Evolutionary conservation across 2,888 invertebrate species (phyloP).

Genomic region (Anthrax anthrax): DNA sequence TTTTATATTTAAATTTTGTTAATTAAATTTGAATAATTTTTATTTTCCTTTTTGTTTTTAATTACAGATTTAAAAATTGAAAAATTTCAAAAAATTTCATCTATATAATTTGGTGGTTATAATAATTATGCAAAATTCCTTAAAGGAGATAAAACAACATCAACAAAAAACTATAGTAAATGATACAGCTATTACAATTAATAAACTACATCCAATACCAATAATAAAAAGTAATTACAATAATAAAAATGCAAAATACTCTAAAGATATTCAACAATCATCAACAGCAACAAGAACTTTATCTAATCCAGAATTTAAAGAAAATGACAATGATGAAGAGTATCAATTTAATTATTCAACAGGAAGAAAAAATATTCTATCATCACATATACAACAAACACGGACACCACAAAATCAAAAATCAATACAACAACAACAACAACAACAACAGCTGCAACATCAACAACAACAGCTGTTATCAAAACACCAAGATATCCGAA

Average conservation of each 20-base stretch:
- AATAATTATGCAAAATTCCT: neutral
- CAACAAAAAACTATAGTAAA: too few relatives aligned
- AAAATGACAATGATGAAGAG: neutral
- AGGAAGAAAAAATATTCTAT: too few relatives aligned
- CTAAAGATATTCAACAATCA: neutral
- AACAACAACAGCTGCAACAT: slow-evolving; percentile 3
- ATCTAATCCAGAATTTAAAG: too few relatives aligned
- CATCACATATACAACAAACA: too few relatives aligned
- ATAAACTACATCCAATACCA: neutral
- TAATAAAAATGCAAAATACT: neutral
- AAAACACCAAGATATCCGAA: slow-evolving; percentile 6
- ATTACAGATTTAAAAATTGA: too few relatives aligned
- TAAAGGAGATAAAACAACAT: neutral
- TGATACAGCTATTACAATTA: too few relatives aligned
- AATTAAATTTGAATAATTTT: too few relatives aligned
- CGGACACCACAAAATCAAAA: neutral
- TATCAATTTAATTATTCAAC: too few relatives aligned
- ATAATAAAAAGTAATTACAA: neutral
- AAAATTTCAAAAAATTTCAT: too few relatives aligned
- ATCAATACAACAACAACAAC: neutral
- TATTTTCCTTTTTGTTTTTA: too few relatives aligned
- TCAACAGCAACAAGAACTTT: neutral
- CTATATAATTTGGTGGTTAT: too few relatives aligned
- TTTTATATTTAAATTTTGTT: too few relatives aligned
- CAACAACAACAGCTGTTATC: slow-evolving; percentile 1